Evolutionary conservation across 2,113 vertebrate species (phyloP).

Genomic region (Bothrops jararaca): DNA sequence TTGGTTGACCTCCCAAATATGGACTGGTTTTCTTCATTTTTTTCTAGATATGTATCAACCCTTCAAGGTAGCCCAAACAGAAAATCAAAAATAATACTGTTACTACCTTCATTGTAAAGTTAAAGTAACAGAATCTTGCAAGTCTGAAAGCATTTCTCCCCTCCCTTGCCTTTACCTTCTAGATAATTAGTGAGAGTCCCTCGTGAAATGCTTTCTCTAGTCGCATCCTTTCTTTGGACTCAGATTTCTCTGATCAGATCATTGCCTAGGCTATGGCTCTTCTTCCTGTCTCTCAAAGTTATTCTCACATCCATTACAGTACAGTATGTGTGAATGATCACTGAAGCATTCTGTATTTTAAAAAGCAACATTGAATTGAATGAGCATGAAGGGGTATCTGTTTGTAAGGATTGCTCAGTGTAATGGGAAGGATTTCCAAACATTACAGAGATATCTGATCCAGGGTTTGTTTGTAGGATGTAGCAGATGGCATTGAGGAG

Average conservation of each 20-base stretch:
- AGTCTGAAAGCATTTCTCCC: neutral
- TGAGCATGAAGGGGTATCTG: neutral
- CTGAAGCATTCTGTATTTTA: neutral
- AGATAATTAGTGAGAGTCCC: neutral
- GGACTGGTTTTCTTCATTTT: neutral
- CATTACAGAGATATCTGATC: neutral
- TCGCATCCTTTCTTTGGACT: neutral
- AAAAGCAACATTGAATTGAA: neutral
- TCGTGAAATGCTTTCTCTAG: neutral
- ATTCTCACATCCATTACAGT: neutral
- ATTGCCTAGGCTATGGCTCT: neutral
- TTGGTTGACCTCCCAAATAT: neutral
- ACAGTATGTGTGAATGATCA: neutral
- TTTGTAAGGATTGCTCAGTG: neutral
- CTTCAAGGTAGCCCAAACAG: neutral
- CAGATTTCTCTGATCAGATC: neutral
- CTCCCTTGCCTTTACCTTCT: neutral
- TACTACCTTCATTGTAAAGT: neutral
- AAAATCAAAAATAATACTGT: neutral
- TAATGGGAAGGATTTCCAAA: neutral
- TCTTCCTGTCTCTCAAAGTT: neutral
- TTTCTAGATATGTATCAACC: neutral
- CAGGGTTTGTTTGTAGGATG: neutral
- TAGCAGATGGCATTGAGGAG: constrained; percentile 18
- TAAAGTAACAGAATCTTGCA: neutral